Conservation (phyloP, 2,797 vertebrate genomes). For the Syncerus caffer region DNA sequence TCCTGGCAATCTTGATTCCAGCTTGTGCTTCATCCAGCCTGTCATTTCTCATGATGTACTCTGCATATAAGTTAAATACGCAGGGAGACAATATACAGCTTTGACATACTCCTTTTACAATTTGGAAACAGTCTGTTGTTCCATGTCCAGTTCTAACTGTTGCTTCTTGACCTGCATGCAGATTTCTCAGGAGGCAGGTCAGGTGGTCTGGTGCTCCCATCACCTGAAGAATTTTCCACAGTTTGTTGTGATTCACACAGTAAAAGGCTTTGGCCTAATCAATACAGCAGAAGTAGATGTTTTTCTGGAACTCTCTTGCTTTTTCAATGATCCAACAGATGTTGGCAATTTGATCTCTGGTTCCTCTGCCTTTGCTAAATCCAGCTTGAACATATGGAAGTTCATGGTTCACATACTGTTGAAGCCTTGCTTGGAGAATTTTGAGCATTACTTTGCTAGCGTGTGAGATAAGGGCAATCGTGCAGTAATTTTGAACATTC, state of each 20-base stretch:
- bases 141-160: neutral
- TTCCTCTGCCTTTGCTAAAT: neutral
- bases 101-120: neutral
- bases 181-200: neutral
- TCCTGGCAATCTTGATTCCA: neutral
- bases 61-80: neutral
- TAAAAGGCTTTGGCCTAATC: neutral
- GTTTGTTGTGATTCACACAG: neutral
- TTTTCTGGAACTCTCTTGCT: neutral
- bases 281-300: neutral
- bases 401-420: neutral
- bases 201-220: neutral
- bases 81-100: neutral
- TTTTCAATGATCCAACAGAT: neutral
- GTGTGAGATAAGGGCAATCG: fast-evolving
- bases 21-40: neutral
- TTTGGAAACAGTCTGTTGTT: neutral
- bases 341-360: neutral
- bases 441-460: neutral
- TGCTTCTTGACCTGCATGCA: neutral
- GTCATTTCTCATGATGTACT: neutral
- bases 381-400: neutral
- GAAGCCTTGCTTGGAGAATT: neutral
- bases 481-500: neutral
- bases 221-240: neutral